Evolutionary conservation across 2,113 vertebrate genomes (phyloP).

Genomic region (Corvus cornix): DNA sequence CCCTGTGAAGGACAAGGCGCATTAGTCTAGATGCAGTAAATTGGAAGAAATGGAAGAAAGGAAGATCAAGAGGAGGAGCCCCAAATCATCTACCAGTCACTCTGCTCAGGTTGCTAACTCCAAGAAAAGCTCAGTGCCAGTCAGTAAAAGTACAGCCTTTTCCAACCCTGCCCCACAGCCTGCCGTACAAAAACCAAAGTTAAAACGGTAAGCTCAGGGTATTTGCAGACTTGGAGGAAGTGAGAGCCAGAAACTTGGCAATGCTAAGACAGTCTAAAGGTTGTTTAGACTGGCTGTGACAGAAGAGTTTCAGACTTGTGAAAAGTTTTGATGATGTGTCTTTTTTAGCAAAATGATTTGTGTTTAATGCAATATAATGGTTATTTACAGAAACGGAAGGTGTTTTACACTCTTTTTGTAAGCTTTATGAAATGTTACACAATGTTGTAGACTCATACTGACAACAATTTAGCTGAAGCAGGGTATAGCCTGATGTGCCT

Average conservation of each 20-base stretch:
- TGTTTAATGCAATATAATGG: not conserved
- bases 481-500: not conserved
- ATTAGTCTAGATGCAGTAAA: conserved; percentile 6
- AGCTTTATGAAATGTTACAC: not conserved
- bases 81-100: conserved; percentile 82
- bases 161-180: conserved; percentile 78
- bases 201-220: conserved; percentile 78
- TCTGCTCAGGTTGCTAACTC: conserved; percentile 72
- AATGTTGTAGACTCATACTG: not conserved
- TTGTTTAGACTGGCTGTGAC: not conserved
- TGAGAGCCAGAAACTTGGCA: not conserved
- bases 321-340: not conserved
- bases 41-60: conserved; percentile 87
- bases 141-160: conserved; percentile 80
- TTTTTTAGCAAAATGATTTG: not conserved
- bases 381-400: not conserved
- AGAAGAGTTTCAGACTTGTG: not conserved
- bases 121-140: conserved; percentile 78
- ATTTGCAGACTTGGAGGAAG: not conserved
- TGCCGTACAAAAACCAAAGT: conserved; percentile 83
- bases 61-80: conserved; percentile 89
- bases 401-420: not conserved
- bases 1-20: not conserved
- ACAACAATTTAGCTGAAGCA: not conserved
- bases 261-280: not conserved